Conservation (phyloP, 35 echinoderm and acorn worm species). For the Ophiothrix spiculata region DNA sequence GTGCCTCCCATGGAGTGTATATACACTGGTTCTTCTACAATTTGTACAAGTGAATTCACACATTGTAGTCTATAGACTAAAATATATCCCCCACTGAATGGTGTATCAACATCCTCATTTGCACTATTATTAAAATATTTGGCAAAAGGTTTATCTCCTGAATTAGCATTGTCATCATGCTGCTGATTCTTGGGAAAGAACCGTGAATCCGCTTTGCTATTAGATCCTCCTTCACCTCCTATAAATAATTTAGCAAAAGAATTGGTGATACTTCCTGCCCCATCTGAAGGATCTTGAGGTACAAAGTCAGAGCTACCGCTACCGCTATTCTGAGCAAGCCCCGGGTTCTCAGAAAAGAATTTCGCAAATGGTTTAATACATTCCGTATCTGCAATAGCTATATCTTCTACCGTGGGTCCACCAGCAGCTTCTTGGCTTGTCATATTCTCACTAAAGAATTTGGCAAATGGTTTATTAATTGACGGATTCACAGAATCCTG, state of each 20-base stretch:
- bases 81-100: slow-evolving; percentile 9
- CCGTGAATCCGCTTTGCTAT: neutral
- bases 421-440: neutral
- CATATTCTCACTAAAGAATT: slow-evolving; percentile 1
- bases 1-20: slow-evolving; percentile 51
- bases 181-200: neutral
- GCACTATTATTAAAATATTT: neutral
- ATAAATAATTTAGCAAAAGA: neutral
- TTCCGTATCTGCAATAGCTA: neutral
- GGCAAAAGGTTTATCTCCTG: neutral
- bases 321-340: neutral
- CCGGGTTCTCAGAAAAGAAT: neutral
- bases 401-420: neutral
- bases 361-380: neutral
- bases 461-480: slow-evolving; percentile 5
- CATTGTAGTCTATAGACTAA: slow-evolving; percentile 26
- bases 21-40: slow-evolving; percentile 24
- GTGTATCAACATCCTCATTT: neutral
- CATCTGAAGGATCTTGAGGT: neutral
- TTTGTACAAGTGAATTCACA: neutral
- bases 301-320: neutral
- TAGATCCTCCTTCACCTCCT: neutral
- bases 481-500: neutral
- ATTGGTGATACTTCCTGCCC: neutral
- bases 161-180: neutral